Base-by-base conservation (phyloP, 2,797 vertebrate species). In the Notolabrus celidotus region DNA sequence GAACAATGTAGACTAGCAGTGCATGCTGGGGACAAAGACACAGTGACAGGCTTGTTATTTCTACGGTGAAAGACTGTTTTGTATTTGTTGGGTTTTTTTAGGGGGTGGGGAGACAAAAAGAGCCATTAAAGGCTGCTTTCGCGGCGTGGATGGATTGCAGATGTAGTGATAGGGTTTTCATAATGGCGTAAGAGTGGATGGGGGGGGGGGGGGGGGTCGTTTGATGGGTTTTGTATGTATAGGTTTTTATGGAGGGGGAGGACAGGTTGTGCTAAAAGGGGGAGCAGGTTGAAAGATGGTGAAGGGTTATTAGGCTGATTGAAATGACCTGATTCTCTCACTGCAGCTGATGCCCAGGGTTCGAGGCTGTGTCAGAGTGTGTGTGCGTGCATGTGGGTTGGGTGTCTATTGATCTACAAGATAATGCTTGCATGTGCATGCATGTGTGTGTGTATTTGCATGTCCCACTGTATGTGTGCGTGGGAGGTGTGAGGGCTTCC, bases 281-380 rank as follows among this genome's bases (percentile, higher is more conserved):
- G 81, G 77, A 78, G 74, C 74, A 78, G 80, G 77, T 83, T 89
- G 85, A 91, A 85, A 89, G 86, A 91, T 85, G 87, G 85, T 62
- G 27, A 68, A 65, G 75, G 86, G 84, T 90, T 86, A 89, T 91
- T 87, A 88, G 83, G 75, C 82, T 90, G 91, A 93, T 93, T 92
- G 89, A 90, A 93, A 89, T 91, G 83, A 89, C 86, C 88, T 46
- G 79, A 83, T 81, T 89, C 67, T 72, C 79, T 79, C 42, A 15
- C 76, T 75, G 82, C 86, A 91, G 90, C 85, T 88, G 91, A 88
- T 89, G 86, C 88, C 61, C 79, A 58, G 23, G 62, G 54, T 86
- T 64, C 4, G 22, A 68, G 58, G 54, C 51, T 51, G 72, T 53
- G 61, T 45, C 41, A 29, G 23, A 45, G 14, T 31, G 25, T 39